Percentiles rank a stretch among this genome's conserved stretches.
phyloP scores from a whole-genome alignment of 2,888 invertebrate species.

The Sesamia inferens region DNA sequence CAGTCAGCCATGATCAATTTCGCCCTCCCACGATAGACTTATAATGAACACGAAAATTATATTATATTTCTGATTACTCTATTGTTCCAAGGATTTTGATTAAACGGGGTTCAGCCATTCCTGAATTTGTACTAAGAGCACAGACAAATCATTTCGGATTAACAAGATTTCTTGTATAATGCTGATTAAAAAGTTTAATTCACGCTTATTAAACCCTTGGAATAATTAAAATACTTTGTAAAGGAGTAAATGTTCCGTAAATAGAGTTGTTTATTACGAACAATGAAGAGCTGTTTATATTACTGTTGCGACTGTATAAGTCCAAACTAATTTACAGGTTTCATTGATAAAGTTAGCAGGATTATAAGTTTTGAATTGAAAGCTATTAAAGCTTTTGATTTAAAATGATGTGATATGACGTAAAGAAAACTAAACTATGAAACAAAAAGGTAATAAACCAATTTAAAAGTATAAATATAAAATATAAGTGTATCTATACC shows the following conservation, averaged over 20 bases:
- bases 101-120: slow-evolving; percentile 75
- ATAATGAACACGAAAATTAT: slow-evolving; percentile 85
- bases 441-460: too few relatives aligned
- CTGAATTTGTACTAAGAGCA: slow-evolving; percentile 73
- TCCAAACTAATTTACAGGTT: slow-evolving; percentile 30
- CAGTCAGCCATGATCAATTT: slow-evolving; percentile 84
- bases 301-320: slow-evolving; percentile 41
- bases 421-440: too few relatives aligned
- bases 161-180: slow-evolving; percentile 73
- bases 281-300: slow-evolving; percentile 42
- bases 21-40: slow-evolving; percentile 76
- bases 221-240: slow-evolving; percentile 64
- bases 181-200: slow-evolving; percentile 72
- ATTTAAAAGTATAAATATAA: too few relatives aligned
- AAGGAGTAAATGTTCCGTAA: slow-evolving; percentile 57
- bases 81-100: slow-evolving; percentile 83
- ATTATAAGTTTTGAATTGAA: slow-evolving; percentile 4
- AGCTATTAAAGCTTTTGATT: not conserved
- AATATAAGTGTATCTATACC: too few relatives aligned
- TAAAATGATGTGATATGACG: not conserved
- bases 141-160: slow-evolving; percentile 77
- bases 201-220: slow-evolving; percentile 65
- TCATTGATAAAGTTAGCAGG: not conserved
- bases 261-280: slow-evolving; percentile 61
- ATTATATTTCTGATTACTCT: slow-evolving; percentile 85